These are phyloP conservation scores for Caenorhabditis briggsae DNA, from an alignment of 1,140 invertebrate species.

Conservation along the genomic window DNA sequence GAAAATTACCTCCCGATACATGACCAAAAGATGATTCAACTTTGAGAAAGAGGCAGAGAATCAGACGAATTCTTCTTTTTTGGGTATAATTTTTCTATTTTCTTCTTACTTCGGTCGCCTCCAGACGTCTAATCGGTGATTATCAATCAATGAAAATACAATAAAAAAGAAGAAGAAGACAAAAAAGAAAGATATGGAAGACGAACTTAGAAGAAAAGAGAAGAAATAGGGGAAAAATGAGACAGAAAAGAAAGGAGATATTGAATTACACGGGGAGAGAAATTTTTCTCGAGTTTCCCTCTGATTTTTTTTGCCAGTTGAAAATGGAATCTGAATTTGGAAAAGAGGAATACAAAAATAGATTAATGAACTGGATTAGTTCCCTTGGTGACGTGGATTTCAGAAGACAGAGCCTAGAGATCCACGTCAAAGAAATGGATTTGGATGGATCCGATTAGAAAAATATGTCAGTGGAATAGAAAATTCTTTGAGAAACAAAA, in stretches of 20 bases:
- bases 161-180: neutral
- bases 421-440: slow-evolving; percentile 1
- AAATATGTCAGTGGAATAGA: too few relatives aligned
- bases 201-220: neutral
- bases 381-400: neutral
- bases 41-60: neutral
- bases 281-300: slow-evolving; percentile 16
- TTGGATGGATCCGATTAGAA: neutral
- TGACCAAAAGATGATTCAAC: neutral
- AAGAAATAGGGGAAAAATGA: neutral
- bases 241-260: neutral
- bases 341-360: neutral
- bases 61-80: slow-evolving; percentile 1
- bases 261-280: neutral
- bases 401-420: too few relatives aligned
- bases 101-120: neutral
- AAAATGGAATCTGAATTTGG: neutral
- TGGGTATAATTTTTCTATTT: slow-evolving; percentile 19
- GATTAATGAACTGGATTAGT: slow-evolving; percentile 19
- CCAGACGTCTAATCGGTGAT: neutral
- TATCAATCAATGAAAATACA: slow-evolving; percentile 19
- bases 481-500: too few relatives aligned
- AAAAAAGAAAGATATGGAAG: neutral
- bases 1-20: neutral
- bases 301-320: neutral